Evolutionary conservation across 2,113 vertebrate genomes (phyloP).

Genomic region (Tenrec ecaudatus): DNA sequence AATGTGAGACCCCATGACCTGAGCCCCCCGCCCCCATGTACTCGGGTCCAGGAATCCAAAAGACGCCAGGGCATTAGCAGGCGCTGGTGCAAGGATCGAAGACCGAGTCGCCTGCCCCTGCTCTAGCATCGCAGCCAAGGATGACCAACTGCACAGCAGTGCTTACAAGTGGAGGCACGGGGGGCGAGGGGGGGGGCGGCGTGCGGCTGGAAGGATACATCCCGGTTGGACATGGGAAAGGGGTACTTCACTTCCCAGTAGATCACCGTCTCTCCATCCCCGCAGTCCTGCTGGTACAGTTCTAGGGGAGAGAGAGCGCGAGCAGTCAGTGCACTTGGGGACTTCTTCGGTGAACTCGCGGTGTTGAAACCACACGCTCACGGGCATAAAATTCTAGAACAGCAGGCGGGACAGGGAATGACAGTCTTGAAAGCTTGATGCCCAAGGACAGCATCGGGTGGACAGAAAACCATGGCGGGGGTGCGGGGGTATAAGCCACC

Average conservation of each 20-base stretch:
- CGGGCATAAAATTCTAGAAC: neutral
- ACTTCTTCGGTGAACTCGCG: neutral
- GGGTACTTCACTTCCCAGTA: conserved; percentile 98
- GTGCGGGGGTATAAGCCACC: neutral
- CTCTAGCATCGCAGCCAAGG: rapidly evolving
- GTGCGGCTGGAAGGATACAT: conserved; percentile 95
- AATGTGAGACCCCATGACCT: neutral
- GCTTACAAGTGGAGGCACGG: neutral
- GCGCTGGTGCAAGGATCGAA: neutral
- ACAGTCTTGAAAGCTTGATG: neutral
- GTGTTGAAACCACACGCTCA: neutral
- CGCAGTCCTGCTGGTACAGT: conserved; percentile 86
- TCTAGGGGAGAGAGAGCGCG: conserved; percentile 78
- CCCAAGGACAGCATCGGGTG: neutral
- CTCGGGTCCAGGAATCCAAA: neutral
- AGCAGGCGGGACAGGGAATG: neutral
- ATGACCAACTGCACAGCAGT: neutral
- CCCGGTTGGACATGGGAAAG: conserved; percentile 94
- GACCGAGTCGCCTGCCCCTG: neutral
- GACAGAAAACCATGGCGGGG: neutral
- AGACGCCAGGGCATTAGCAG: neutral
- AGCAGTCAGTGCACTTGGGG: neutral
- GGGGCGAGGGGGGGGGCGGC: too few relatives aligned
- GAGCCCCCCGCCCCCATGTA: too few relatives aligned
- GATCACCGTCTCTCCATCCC: conserved; percentile 87